Percentiles rank a stretch among this genome's conserved stretches.
Conservation (phyloP, 2,113 vertebrate genomes). For the Cyanocitta stelleri region DNA sequence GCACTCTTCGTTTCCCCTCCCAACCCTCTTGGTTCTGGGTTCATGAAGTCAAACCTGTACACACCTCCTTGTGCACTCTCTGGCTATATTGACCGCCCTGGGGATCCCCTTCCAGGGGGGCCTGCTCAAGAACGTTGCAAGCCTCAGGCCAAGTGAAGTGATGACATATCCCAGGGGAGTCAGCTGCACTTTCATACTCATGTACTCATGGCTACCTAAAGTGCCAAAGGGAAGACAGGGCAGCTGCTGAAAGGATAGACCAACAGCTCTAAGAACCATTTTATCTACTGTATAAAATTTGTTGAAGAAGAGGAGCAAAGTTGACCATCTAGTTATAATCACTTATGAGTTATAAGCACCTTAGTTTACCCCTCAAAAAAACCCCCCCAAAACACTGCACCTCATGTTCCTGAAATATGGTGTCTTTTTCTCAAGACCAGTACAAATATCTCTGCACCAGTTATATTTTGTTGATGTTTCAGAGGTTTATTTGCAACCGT, state of each 20-base stretch:
- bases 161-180: neutral
- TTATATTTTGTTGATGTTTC: neutral
- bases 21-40: neutral
- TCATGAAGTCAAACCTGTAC: neutral
- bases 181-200: neutral
- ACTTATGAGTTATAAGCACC: neutral
- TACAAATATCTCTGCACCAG: neutral
- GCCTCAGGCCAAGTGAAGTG: neutral
- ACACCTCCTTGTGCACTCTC: neutral
- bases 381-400: accelerated
- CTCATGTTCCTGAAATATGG: neutral
- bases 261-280: neutral
- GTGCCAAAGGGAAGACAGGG: neutral
- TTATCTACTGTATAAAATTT: neutral
- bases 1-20: neutral
- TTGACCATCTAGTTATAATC: neutral
- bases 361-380: neutral
- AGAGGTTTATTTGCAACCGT: neutral
- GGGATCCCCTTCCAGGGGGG: neutral
- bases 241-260: neutral
- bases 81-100: neutral
- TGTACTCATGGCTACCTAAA: neutral
- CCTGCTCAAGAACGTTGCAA: neutral
- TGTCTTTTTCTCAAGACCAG: neutral
- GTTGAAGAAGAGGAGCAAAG: neutral